Evolutionary conservation across 1,140 invertebrate species (phyloP).

Genomic region (Caenorhabditis latens): DNA sequence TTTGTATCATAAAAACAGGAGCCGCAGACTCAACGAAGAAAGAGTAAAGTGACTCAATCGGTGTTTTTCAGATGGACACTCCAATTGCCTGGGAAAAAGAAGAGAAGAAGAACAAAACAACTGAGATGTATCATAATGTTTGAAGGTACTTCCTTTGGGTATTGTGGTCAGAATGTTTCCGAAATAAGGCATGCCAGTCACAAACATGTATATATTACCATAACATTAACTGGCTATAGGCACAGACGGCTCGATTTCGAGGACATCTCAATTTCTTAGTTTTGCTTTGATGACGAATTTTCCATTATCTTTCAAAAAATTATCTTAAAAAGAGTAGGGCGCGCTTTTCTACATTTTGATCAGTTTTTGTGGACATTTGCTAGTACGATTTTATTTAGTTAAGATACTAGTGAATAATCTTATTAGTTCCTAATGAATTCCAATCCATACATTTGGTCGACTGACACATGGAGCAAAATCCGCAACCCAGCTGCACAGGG

Average conservation of each 20-base stretch:
- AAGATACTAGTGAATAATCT: no score
- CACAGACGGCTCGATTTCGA: background rate
- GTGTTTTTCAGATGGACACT: background rate
- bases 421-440: no score
- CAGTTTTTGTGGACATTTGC: no score
- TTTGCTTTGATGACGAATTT: no score
- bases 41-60: background rate
- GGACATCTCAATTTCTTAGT: no score
- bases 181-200: background rate
- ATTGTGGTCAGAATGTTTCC: no score
- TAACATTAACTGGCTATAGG: background rate
- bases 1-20: conserved; percentile 12
- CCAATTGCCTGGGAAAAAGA: background rate
- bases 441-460: no score
- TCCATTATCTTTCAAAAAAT: no score
- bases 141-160: background rate
- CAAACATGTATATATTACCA: background rate
- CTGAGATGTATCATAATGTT: background rate
- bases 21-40: background rate
- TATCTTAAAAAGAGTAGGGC: background rate
- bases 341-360: no score
- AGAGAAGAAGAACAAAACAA: background rate
- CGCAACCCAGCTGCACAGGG: no score
- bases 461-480: no score
- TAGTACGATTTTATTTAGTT: no score